phyloP scores from a whole-genome alignment of 53 echinoderm and acorn worm genomes.

The Apostichopus leukothele region DNA sequence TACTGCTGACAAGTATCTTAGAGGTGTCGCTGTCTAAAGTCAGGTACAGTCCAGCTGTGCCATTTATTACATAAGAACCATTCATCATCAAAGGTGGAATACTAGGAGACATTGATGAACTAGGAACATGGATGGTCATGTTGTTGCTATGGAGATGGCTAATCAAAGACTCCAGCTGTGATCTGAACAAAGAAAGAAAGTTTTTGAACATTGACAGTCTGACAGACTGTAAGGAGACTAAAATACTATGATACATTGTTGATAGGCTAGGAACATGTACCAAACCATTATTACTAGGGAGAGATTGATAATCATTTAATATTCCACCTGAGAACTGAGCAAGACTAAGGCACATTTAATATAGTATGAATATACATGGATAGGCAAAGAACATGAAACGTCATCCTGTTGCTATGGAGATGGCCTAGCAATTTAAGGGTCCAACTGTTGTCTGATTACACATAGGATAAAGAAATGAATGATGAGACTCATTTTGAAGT shows the following conservation, averaged over 20 bases:
- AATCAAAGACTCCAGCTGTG: slow-evolving; percentile 17
- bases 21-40: slow-evolving; percentile 61
- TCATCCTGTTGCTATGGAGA: slow-evolving; percentile 3
- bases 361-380: too few relatives aligned
- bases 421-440: not conserved
- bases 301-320: not conserved
- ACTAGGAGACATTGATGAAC: not conserved
- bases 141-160: slow-evolving; percentile 42
- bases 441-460: too few relatives aligned
- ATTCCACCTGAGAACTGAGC: too few relatives aligned
- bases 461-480: not conserved
- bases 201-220: too few relatives aligned
- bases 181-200: not conserved
- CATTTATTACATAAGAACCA: slow-evolving; percentile 64
- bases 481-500: too few relatives aligned
- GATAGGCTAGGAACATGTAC: not conserved
- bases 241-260: too few relatives aligned
- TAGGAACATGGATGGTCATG: slow-evolving; percentile 50
- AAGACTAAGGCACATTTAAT: too few relatives aligned
- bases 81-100: slow-evolving; percentile 51
- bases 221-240: too few relatives aligned
- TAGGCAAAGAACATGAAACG: not conserved
- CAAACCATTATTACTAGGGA: too few relatives aligned
- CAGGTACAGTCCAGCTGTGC: slow-evolving; percentile 60
- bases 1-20: slow-evolving; percentile 50